phyloP scores from a whole-genome alignment of 2,113 vertebrate species.

The Cebidichthys violaceus region DNA sequence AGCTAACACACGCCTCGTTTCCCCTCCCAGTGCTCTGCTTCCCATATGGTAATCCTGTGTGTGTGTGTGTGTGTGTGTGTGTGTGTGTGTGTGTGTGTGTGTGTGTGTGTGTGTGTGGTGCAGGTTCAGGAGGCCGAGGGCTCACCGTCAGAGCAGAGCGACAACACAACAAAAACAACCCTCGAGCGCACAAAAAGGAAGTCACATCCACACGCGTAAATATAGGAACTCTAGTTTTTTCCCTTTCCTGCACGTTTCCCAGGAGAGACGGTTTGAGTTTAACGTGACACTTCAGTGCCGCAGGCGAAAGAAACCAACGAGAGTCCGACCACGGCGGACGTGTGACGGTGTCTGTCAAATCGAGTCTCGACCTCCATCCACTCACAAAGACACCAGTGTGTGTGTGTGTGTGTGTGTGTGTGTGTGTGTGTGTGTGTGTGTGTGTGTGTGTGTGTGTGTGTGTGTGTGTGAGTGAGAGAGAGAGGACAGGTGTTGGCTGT shows the following conservation, averaged over 20 bases:
- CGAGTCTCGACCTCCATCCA: background rate
- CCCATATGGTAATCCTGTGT: slow-evolving; percentile 67
- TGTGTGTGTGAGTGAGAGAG: slow-evolving; percentile 17
- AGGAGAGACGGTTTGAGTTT: background rate
- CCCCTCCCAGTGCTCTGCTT: slow-evolving; percentile 63
- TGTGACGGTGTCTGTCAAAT: background rate
- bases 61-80: slow-evolving; percentile 34
- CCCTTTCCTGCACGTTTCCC: background rate
- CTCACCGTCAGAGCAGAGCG: slow-evolving; percentile 38
- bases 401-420: slow-evolving; percentile 18
- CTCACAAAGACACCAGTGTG: slow-evolving; percentile 40
- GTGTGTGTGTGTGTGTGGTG: slow-evolving; percentile 40
- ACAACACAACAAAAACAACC: slow-evolving; percentile 8
- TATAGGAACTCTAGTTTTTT: background rate
- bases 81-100: slow-evolving; percentile 31
- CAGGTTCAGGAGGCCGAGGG: slow-evolving; percentile 11
- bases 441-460: slow-evolving; percentile 22
- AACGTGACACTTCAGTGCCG: background rate
- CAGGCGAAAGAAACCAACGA: background rate
- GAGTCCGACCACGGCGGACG: background rate
- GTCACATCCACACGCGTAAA: background rate
- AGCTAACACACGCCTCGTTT: slow-evolving; percentile 65
- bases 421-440: background rate
- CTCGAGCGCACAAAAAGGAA: background rate
- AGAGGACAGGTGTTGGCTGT: slow-evolving; percentile 36